Percentiles rank a stretch among this genome's conserved stretches.
Conservation (phyloP, 2,888 invertebrate species). For the Yponomeuta cagnagella region DNA sequence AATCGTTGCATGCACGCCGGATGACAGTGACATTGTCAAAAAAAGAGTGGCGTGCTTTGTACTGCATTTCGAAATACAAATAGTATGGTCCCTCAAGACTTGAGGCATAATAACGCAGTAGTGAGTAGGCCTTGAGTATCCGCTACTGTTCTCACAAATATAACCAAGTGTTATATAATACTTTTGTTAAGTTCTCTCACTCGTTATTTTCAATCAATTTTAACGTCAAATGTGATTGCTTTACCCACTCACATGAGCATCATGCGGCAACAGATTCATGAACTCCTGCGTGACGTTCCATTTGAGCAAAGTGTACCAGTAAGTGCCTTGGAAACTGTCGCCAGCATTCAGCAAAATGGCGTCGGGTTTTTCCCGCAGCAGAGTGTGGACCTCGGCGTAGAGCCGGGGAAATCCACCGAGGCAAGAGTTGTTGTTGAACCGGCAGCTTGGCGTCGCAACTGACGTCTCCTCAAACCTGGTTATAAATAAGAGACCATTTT, state of each 20-base stretch:
- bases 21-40: no score
- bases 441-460: constrained; percentile 71
- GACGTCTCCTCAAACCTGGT: constrained; percentile 79
- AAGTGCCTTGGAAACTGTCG: constrained; percentile 89
- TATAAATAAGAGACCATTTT: background rate
- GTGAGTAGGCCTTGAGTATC: no score
- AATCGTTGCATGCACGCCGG: no score
- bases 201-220: no score
- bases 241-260: constrained; percentile 79
- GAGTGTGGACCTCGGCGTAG: constrained; percentile 70
- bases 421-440: constrained; percentile 70
- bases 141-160: no score
- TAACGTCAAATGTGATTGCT: background rate
- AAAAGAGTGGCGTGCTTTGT: no score
- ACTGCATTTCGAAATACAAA: no score
- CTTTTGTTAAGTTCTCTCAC: no score
- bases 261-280: constrained; percentile 84
- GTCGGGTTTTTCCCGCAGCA: constrained; percentile 66
- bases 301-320: constrained; percentile 86
- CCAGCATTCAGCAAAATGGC: constrained; percentile 87
- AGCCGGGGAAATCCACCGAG: constrained; percentile 83
- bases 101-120: no score
- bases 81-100: no score
- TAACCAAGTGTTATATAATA: no score
- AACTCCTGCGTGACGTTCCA: constrained; percentile 85